These are phyloP conservation scores for Trachelipus rathkii DNA, from an alignment of 1,140 invertebrate species.

Conservation along the genomic window DNA sequence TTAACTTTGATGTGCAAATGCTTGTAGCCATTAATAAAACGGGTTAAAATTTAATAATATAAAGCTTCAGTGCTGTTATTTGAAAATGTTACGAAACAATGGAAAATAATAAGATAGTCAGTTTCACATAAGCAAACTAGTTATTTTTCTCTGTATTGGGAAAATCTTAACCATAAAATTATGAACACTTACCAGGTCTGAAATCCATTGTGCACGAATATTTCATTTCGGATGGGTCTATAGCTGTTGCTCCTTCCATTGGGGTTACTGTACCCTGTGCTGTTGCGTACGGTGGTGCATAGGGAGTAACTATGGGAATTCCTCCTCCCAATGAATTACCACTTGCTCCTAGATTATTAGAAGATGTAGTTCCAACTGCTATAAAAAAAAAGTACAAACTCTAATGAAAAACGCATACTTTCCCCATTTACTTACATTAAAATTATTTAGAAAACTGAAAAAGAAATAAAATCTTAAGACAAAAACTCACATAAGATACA, in stretches of 20 bases:
- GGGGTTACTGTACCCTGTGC: neutral
- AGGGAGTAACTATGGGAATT: constrained; percentile 49
- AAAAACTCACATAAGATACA: too few relatives aligned
- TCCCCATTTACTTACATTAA: too few relatives aligned
- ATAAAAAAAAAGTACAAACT: neutral
- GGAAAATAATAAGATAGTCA: too few relatives aligned
- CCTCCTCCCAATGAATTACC: constrained; percentile 28
- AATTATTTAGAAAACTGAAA: too few relatives aligned
- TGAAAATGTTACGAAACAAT: too few relatives aligned
- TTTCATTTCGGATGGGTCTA: constrained; percentile 62
- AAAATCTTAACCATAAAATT: neutral
- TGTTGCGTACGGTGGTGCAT: constrained; percentile 42
- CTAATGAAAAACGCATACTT: neutral
- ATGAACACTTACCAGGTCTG: constrained; percentile 48
- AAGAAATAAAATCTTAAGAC: too few relatives aligned
- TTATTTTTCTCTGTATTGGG: too few relatives aligned
- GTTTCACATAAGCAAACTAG: too few relatives aligned
- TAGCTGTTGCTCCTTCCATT: constrained; percentile 48
- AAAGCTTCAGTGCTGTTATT: too few relatives aligned
- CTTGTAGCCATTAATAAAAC: too few relatives aligned
- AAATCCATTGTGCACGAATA: constrained; percentile 70
- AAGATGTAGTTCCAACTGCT: constrained; percentile 27
- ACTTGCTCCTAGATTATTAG: constrained; percentile 33
- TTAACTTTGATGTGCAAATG: too few relatives aligned
- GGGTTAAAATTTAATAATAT: too few relatives aligned